These are phyloP conservation scores for Pogoniulus pusillus DNA, from an alignment of 2,797 vertebrate species.

Conservation along the genomic window DNA sequence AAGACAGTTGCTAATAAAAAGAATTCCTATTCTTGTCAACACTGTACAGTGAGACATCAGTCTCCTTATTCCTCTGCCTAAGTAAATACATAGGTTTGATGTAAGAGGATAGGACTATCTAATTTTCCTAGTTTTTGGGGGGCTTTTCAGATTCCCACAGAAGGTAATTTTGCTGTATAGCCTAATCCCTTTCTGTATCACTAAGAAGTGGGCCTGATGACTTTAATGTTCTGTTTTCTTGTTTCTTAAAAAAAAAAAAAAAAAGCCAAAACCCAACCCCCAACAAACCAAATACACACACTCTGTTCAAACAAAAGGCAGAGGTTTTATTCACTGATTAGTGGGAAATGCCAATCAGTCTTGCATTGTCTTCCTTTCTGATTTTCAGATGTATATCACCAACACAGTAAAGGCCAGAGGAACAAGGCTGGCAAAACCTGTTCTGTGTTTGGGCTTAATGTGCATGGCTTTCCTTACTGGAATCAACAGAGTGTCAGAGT, in stretches of 20 bases:
- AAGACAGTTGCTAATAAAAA: background rate
- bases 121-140: background rate
- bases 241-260: background rate
- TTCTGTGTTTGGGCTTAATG: constrained; percentile 91
- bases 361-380: constrained; percentile 42
- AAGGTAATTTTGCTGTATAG: background rate
- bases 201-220: background rate
- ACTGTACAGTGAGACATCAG: background rate
- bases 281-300: background rate
- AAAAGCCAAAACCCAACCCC: background rate
- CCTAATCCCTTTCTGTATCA: background rate
- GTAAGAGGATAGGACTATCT: background rate
- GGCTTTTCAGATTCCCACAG: background rate
- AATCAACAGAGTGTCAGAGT: constrained; percentile 97
- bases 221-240: background rate
- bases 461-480: constrained; percentile 96
- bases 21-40: background rate
- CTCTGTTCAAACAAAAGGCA: background rate
- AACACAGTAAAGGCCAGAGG: constrained; percentile 93
- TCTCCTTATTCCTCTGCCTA: background rate
- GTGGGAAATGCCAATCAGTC: background rate
- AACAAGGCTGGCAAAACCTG: constrained; percentile 93
- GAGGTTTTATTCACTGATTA: background rate
- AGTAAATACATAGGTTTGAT: background rate
- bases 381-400: constrained; percentile 95